These are phyloP conservation scores for human DNA, from an alignment of 2,113 vertebrate genomes.

Conservation along the genomic window GRCh38 chr3:27674501-27675000, in stretches of 20 bases:
- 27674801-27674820: neutral
- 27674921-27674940: neutral
- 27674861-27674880: neutral
- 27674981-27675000: neutral
- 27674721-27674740: no score
- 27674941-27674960: neutral
- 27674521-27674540: no score
- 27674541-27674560: accelerated
- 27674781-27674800: neutral
- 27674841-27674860: accelerated
- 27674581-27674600: no score
- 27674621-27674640: no score
- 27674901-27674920: neutral
- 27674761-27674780: neutral
- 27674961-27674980: neutral
- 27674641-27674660: no score
- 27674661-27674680: no score
- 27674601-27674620: no score
- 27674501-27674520: no score
- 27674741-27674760: neutral
- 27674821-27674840: neutral
- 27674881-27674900: neutral
- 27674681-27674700: no score
- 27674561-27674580: no score
- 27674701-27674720: no score